phyloP scores from a whole-genome alignment of 2,797 vertebrate genomes.

The Neomorphus geoffroyi region DNA sequence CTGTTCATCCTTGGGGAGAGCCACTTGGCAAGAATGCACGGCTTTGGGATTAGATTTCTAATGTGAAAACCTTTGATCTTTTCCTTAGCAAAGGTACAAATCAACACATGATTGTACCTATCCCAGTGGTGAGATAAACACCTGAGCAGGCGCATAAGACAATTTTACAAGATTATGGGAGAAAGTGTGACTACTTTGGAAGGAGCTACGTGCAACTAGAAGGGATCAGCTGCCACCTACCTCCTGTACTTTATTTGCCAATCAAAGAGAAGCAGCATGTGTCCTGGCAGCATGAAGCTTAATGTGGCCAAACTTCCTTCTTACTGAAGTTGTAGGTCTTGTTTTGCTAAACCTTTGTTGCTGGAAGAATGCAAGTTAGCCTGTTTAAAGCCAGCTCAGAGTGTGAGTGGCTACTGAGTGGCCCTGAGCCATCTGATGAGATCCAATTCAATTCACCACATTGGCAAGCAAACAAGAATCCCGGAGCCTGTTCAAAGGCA shows the following conservation, averaged over 20 bases:
- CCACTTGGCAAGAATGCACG: background rate
- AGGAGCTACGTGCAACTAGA: background rate
- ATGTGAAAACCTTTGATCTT: background rate
- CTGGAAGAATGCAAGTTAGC: background rate
- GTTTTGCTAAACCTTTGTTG: background rate
- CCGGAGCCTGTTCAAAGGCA: background rate
- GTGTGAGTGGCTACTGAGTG: background rate
- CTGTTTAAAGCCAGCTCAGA: background rate
- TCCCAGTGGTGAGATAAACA: accelerated
- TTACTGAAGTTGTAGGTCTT: background rate
- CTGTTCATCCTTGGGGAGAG: background rate
- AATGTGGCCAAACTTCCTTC: background rate
- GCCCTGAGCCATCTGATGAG: background rate
- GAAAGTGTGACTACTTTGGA: background rate
- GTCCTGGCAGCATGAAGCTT: background rate
- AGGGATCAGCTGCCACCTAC: background rate
- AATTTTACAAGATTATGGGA: background rate
- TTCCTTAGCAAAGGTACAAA: background rate
- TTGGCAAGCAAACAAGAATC: background rate
- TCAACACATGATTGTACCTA: background rate
- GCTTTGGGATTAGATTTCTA: background rate
- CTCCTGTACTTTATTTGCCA: background rate
- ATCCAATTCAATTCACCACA: background rate
- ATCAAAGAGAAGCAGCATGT: background rate
- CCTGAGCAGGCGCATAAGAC: background rate